Evolutionary conservation across 1,140 invertebrate genomes (phyloP).

Genomic region (Goniozus legneri): DNA sequence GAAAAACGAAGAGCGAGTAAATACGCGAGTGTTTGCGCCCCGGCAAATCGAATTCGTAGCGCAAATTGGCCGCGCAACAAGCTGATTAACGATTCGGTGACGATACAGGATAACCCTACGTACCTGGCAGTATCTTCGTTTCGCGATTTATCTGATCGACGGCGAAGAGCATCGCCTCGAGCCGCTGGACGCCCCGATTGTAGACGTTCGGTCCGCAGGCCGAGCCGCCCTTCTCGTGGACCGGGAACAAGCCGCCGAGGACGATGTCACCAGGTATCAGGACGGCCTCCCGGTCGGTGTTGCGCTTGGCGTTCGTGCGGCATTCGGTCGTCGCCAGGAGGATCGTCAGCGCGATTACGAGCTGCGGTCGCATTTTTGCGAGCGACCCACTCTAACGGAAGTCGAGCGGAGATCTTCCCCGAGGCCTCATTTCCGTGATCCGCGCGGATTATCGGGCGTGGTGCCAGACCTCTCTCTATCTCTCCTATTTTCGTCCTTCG

Average conservation of each 20-base stretch:
- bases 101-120: no score
- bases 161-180: conserved; percentile 83
- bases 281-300: conserved; percentile 37
- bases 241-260: conserved; percentile 75
- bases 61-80: no score
- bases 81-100: no score
- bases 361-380: conserved; percentile 10
- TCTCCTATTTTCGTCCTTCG: not conserved
- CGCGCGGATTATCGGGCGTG: not conserved
- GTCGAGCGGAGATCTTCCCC: not conserved
- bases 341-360: conserved; percentile 19
- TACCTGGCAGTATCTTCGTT: conserved; percentile 58
- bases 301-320: conserved; percentile 17
- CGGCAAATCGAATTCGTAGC: no score
- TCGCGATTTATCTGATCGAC: conserved; percentile 72
- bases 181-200: conserved; percentile 75
- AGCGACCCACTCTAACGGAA: not conserved
- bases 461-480: not conserved
- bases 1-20: no score
- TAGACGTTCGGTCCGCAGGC: conserved; percentile 68
- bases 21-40: no score
- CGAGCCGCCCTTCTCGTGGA: conserved; percentile 67
- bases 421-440: not conserved
- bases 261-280: conserved; percentile 66
- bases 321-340: conserved; percentile 10